These are phyloP conservation scores for Typhlomys cinereus DNA, from an alignment of 2,113 vertebrate genomes.

Conservation along the genomic window DNA sequence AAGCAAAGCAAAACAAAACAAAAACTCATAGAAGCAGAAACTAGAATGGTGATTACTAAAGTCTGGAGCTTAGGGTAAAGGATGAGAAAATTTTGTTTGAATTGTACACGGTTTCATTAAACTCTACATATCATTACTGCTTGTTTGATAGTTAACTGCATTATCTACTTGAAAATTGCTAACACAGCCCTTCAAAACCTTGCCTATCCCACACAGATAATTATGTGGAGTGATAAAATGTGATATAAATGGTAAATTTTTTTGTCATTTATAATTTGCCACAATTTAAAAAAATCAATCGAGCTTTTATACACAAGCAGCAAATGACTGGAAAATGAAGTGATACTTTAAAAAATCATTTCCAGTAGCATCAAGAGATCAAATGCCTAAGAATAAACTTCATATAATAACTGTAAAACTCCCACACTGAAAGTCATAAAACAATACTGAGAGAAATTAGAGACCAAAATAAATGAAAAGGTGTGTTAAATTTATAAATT, in stretches of 20 bases:
- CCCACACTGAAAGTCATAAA: neutral
- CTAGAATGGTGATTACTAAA: neutral
- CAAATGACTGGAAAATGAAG: neutral
- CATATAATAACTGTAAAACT: neutral
- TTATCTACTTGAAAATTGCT: neutral
- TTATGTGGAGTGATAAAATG: neutral
- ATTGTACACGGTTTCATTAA: neutral
- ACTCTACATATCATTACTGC: neutral
- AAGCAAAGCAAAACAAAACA: neutral
- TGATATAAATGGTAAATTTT: neutral
- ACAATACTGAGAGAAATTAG: neutral
- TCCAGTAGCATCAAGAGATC: neutral
- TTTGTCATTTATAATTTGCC: slow-evolving; percentile 17
- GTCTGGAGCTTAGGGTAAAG: neutral
- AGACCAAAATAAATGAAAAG: neutral
- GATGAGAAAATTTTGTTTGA: neutral
- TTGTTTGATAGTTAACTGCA: neutral
- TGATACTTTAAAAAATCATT: neutral
- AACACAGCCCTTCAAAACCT: neutral
- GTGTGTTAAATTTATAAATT: neutral
- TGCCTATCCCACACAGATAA: neutral
- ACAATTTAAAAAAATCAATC: neutral
- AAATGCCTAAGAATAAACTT: neutral
- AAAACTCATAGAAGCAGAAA: neutral
- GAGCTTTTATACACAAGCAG: neutral